Percentiles rank a stretch among this genome's conserved stretches.
These are phyloP conservation scores for Drosophila flavopinicola DNA, from an alignment of 2,888 invertebrate species.

Conservation along the genomic window DNA sequence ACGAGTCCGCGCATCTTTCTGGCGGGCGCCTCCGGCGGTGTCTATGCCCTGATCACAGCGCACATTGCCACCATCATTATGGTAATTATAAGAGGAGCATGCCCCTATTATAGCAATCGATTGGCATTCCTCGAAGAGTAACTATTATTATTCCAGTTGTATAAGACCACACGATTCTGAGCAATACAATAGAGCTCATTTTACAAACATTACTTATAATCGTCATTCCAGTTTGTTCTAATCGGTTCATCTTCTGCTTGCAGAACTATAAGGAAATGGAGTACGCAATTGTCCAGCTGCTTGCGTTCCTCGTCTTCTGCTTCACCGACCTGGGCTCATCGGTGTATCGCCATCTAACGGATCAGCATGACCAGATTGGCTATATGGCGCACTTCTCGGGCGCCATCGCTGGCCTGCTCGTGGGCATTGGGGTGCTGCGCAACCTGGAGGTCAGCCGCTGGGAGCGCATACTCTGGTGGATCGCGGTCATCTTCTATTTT, in stretches of 20 bases:
- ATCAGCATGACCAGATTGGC: conserved; percentile 91
- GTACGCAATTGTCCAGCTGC: conserved; percentile 92
- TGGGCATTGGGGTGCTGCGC: conserved; percentile 93
- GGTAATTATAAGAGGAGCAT: conserved; percentile 74
- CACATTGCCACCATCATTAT: conserved; percentile 96
- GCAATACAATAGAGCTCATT: too few relatives aligned
- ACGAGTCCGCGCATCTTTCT: conserved; percentile 91
- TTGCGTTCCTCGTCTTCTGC: conserved; percentile 92
- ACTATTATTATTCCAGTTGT: too few relatives aligned
- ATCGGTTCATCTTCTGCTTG: too few relatives aligned
- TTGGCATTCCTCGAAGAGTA: too few relatives aligned
- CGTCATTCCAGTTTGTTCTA: too few relatives aligned
- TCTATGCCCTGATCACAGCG: conserved; percentile 96
- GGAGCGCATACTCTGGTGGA: conserved; percentile 93
- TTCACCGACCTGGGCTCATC: conserved; percentile 95
- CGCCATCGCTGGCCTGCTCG: conserved; percentile 92
- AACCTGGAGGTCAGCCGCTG: conserved; percentile 92
- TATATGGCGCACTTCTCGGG: conserved; percentile 98
- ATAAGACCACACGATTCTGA: too few relatives aligned
- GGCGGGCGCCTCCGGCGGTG: conserved; percentile 97
- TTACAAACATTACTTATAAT: too few relatives aligned
- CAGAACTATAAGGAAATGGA: conserved; percentile 99
- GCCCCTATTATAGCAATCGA: conserved; percentile 23
- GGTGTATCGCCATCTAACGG: conserved; percentile 92
- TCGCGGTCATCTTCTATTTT: conserved; percentile 89